A percentile compares a stretch with the other conserved stretches of the same genome.
These are phyloP conservation scores for Mirounga angustirostris DNA, from an alignment of 2,113 vertebrate genomes.

Conservation along the genomic window DNA sequence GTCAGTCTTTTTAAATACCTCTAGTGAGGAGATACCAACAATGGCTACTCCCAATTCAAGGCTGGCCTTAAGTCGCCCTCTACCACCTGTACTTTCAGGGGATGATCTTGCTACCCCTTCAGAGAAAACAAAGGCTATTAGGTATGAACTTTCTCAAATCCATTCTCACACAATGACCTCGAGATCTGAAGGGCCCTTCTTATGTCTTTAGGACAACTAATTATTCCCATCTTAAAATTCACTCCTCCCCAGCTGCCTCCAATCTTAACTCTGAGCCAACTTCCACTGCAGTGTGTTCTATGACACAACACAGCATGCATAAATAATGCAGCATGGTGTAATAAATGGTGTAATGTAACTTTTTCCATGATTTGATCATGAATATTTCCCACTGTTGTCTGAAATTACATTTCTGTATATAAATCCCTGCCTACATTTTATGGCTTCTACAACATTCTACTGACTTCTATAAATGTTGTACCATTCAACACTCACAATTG, in stretches of 20 bases:
- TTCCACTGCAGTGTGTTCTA: not conserved
- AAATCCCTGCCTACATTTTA: not conserved
- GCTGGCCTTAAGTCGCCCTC: not conserved
- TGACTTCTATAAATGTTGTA: slow-evolving; percentile 16
- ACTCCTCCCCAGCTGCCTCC: not conserved
- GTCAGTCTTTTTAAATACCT: not conserved
- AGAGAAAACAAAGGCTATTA: not conserved
- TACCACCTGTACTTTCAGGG: not conserved
- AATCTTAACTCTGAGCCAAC: not conserved
- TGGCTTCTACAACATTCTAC: not conserved
- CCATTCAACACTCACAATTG: not conserved
- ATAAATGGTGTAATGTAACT: not conserved
- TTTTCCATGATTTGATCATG: slow-evolving; percentile 5
- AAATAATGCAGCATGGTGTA: not conserved
- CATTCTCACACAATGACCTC: not conserved
- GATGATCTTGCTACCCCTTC: not conserved
- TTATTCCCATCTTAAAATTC: not conserved
- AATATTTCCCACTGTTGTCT: not conserved
- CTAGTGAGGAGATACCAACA: not conserved
- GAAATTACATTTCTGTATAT: not conserved
- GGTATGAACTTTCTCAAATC: not conserved
- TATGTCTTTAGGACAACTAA: not conserved
- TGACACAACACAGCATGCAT: not conserved
- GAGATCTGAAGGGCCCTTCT: not conserved
- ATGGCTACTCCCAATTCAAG: not conserved